These are phyloP conservation scores for Nephrotoma flavescens DNA, from an alignment of 2,888 invertebrate species.

Conservation along the genomic window DNA sequence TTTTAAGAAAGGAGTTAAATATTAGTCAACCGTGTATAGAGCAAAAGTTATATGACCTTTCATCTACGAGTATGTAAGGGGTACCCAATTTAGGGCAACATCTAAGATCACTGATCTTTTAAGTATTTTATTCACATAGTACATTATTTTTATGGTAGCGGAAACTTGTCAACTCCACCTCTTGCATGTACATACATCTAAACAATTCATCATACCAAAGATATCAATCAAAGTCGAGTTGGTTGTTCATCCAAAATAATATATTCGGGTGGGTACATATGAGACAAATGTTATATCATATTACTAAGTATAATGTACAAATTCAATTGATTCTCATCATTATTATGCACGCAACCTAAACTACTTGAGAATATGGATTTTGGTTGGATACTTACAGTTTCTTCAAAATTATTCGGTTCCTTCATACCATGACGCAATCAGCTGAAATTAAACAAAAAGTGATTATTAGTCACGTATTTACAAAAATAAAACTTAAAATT, in stretches of 20 bases:
- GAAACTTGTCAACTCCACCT: background rate
- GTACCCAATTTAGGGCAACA: background rate
- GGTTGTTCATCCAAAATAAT: background rate
- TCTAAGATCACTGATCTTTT: background rate
- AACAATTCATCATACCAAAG: background rate
- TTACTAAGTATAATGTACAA: background rate
- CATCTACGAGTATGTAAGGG: background rate
- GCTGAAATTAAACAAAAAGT: slow-evolving; percentile 40
- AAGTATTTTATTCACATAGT: background rate
- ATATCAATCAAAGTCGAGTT: background rate
- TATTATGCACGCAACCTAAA: background rate
- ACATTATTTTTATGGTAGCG: background rate
- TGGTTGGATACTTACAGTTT: slow-evolving; percentile 46
- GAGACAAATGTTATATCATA: background rate
- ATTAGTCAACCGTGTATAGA: background rate
- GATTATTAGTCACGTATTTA: background rate
- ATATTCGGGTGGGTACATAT: background rate
- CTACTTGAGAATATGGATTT: background rate
- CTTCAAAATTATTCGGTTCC: slow-evolving; percentile 71
- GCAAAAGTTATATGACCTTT: background rate
- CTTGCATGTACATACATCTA: background rate
- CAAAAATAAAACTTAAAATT: background rate
- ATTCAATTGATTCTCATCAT: background rate
- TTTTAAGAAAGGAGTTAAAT: background rate
- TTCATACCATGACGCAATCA: slow-evolving; percentile 71